Conservation (phyloP, 1,140 invertebrate genomes). For the Pectinophora gossypiella region DNA sequence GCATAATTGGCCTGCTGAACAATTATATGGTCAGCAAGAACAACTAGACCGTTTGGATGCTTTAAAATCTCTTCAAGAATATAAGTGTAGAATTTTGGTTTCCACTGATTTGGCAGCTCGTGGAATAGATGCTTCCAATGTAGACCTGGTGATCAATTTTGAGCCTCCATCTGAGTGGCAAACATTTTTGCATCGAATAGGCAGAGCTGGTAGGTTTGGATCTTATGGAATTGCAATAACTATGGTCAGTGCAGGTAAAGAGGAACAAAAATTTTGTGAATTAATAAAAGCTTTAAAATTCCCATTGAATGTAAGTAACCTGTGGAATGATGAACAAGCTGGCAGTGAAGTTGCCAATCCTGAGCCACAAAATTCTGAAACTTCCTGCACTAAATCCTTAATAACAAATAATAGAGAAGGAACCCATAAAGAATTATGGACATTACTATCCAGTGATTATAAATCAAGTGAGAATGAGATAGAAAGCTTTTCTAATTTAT, state of each 20-base stretch:
- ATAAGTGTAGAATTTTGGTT: slow-evolving; percentile 88
- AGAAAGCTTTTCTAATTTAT: slow-evolving; percentile 37
- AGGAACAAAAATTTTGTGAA: slow-evolving; percentile 76
- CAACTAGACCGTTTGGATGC: slow-evolving; percentile 86
- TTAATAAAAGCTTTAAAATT: slow-evolving; percentile 64
- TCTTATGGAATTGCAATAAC: slow-evolving; percentile 84
- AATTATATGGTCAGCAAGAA: slow-evolving; percentile 85
- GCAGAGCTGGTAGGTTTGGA: slow-evolving; percentile 94
- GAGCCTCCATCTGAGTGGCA: slow-evolving; percentile 89
- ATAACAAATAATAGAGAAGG: too few relatives aligned
- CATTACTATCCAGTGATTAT: slow-evolving; percentile 23
- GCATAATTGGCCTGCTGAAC: slow-evolving; percentile 82
- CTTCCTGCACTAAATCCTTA: too few relatives aligned
- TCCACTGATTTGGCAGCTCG: slow-evolving; percentile 93
- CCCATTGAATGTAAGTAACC: slow-evolving; percentile 30
- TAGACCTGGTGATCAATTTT: slow-evolving; percentile 96
- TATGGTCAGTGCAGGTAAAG: slow-evolving; percentile 77
- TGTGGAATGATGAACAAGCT: slow-evolving; percentile 33
- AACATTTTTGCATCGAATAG: slow-evolving; percentile 97
- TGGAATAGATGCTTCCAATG: slow-evolving; percentile 93
- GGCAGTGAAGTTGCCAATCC: too few relatives aligned
- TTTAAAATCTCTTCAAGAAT: slow-evolving; percentile 85
- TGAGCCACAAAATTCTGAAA: too few relatives aligned
- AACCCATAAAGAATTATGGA: slow-evolving; percentile 34
- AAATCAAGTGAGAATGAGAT: too few relatives aligned